Percentiles rank a stretch among this genome's conserved stretches.
phyloP scores from a whole-genome alignment of 2,888 invertebrate genomes.

The Seira sanloemensis region DNA sequence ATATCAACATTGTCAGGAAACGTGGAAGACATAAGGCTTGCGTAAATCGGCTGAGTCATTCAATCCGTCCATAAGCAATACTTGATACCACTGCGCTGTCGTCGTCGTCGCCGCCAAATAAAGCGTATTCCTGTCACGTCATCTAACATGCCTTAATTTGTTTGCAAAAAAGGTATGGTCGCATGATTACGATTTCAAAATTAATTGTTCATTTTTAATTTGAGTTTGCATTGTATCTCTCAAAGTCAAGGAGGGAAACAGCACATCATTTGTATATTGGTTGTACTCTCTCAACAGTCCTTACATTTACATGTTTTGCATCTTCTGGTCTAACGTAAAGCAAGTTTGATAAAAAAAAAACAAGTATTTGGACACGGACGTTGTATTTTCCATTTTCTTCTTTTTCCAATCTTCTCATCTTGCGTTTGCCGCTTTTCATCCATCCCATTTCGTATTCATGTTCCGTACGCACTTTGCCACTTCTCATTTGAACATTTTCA shows the following conservation, averaged over 20 bases:
- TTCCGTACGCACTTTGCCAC: conserved; percentile 33
- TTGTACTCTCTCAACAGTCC: background rate
- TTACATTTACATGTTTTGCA: background rate
- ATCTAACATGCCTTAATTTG: background rate
- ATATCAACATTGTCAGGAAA: background rate
- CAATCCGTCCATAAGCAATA: background rate
- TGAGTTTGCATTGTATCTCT: background rate
- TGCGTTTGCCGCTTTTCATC: conserved; percentile 11
- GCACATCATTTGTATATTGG: background rate
- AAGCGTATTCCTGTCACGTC: conserved; percentile 5
- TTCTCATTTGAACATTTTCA: conserved; percentile 20
- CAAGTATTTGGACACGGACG: conserved; percentile 30
- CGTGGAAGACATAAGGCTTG: background rate
- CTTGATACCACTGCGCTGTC: background rate
- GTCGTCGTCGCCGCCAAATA: background rate
- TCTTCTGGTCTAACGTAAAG: no score
- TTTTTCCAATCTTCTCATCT: conserved; percentile 5
- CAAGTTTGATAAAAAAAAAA: background rate
- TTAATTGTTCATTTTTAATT: conserved; percentile 6
- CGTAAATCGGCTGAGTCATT: conserved; percentile 1
- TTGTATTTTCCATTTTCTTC: conserved; percentile 10
- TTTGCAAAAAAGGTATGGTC: background rate
- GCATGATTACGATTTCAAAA: conserved; percentile 3
- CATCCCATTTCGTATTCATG: conserved; percentile 42
- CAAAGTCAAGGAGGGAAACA: background rate